Percentiles rank a stretch among this genome's conserved stretches.
Conservation (phyloP, 2,113 vertebrate species). For the Andinoacara biseriatus region DNA sequence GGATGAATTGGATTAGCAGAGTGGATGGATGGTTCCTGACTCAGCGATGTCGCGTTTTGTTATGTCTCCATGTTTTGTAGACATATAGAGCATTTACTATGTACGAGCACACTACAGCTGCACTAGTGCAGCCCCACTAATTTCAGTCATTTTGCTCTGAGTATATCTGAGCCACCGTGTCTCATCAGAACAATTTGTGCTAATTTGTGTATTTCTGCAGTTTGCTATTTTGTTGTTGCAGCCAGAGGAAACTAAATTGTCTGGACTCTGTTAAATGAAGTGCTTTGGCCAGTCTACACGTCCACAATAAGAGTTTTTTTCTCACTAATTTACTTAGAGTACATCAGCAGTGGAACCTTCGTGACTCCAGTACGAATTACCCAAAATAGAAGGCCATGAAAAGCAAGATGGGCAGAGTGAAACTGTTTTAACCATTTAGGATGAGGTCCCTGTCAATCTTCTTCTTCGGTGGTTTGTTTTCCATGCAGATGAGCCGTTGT, state of each 20-base stretch:
- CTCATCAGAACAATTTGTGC: neutral
- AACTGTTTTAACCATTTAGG: conserved; percentile 2
- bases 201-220: conserved; percentile 6
- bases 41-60: neutral
- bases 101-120: neutral
- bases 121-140: neutral
- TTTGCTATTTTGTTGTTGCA: neutral
- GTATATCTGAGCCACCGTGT: neutral
- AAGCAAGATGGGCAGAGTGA: neutral
- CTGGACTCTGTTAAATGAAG: neutral
- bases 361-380: neutral
- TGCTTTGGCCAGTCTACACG: neutral
- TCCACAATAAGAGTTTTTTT: neutral
- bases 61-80: neutral
- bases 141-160: neutral
- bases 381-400: neutral
- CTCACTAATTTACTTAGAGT: neutral
- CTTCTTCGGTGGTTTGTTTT: conserved; percentile 35
- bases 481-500: conserved; percentile 16
- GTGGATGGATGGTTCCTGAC: neutral
- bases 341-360: conserved; percentile 6
- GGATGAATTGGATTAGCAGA: neutral
- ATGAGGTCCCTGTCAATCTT: neutral
- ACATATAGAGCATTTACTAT: neutral
- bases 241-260: neutral